Evolutionary conservation across 2,113 vertebrate species (phyloP), one percentile per base, ranked within the genome.

Genomic region (Paraplagusia blochii): DNA sequence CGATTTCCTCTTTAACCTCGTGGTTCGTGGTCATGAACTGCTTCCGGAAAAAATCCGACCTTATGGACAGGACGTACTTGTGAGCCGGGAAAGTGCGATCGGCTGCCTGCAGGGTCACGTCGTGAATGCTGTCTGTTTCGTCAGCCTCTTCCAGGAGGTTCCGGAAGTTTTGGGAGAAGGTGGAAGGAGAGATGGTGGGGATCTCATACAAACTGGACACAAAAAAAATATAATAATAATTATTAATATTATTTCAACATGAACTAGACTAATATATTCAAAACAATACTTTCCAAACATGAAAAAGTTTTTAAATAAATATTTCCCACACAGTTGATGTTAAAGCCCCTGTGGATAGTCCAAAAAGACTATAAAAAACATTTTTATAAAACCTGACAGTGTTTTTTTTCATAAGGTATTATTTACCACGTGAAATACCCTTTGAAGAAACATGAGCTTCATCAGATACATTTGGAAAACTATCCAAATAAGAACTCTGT

Each of bases 81-180:
- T 99, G 97, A n/a, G 90, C 88, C 0, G 95, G 91, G 69, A 96
- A 98, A 58, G 87, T 85, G 82, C 92, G 93, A 51, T 89, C 77
- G 16, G 92, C 94, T 15, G 96, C 91, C 81, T 95, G 93, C 56
- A 98, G 93, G 12, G 93, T 95, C 66, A 96, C 93, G 55, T 99
- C 95, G 9, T 99, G 97, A 78, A 98, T 95, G 77, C 59, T 94
- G 86, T 99, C 97, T 58, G 84, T 95, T 88, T 98, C 95, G 63
- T 95, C 93, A 0, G 93, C 91, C 77, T 95, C 94, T 7, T 86
- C 81, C 69, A 97, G 71, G 19, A 99, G 88, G 35, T 85, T 90
- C 69, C 89, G 90, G 80, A 99, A 94, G 77, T 98, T 93, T 77
- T 93, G 86, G 63, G 87, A 87, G 88, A 97, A 94, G 34, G 82